Percentiles rank a stretch among this genome's conserved stretches.
Evolutionary conservation across 2,113 vertebrate species (phyloP).

Genomic region (Struthidea cinerea): DNA sequence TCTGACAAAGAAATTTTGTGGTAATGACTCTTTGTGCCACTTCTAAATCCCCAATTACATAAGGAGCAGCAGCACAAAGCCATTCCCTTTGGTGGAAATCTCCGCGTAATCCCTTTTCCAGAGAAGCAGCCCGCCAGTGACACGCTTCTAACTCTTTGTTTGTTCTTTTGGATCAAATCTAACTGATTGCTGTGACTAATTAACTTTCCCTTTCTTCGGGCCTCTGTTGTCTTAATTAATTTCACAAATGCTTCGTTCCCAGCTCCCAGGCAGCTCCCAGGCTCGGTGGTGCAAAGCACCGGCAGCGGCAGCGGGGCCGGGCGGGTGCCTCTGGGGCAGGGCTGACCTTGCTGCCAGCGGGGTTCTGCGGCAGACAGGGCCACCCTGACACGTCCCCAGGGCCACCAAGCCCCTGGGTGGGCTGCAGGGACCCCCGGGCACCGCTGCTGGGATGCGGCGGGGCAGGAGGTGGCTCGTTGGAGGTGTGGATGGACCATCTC

Average conservation of each 20-base stretch:
- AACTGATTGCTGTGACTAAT: slow-evolving; percentile 76
- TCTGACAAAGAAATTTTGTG: slow-evolving; percentile 64
- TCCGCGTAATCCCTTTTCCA: slow-evolving; percentile 71
- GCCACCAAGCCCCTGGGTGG: rapidly evolving
- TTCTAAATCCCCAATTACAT: slow-evolving; percentile 75
- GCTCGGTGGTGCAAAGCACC: slow-evolving; percentile 17
- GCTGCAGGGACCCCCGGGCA: background rate
- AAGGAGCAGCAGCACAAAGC: slow-evolving; percentile 69
- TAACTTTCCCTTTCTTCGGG: slow-evolving; percentile 72
- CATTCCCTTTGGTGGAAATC: slow-evolving; percentile 72
- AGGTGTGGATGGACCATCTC: background rate
- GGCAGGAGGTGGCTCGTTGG: rapidly evolving
- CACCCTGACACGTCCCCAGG: rapidly evolving
- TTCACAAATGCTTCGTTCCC: slow-evolving; percentile 61
- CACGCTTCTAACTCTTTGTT: slow-evolving; percentile 72
- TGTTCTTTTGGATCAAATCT: slow-evolving; percentile 75
- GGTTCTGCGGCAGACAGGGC: rapidly evolving
- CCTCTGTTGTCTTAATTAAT: slow-evolving; percentile 78
- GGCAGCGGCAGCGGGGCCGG: background rate
- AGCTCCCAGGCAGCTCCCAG: slow-evolving; percentile 31
- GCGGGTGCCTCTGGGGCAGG: rapidly evolving
- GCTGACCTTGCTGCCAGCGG: background rate
- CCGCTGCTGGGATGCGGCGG: rapidly evolving
- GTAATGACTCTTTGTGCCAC: slow-evolving; percentile 72
- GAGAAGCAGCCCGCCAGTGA: slow-evolving; percentile 68